Percentiles rank a stretch among this genome's conserved stretches.
phyloP scores from a whole-genome alignment of 2,797 vertebrate genomes.

The Botia kubotai region DNA sequence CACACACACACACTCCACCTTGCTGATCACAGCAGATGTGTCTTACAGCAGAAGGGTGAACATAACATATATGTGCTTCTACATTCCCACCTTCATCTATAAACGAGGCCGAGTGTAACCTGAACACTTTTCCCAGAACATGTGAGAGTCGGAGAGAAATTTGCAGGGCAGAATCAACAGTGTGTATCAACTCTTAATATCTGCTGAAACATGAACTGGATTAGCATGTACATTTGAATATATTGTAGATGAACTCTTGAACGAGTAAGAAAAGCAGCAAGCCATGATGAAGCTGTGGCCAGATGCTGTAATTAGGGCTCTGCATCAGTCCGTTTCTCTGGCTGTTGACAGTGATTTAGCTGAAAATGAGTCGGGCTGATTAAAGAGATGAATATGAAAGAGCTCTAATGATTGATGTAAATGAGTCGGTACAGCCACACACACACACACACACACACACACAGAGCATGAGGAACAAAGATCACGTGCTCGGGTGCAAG shows the following conservation, averaged over 20 bases:
- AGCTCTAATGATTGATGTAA: constrained; percentile 11
- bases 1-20: background rate
- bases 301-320: constrained; percentile 4
- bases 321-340: background rate
- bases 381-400: constrained; percentile 16
- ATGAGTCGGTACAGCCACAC: background rate
- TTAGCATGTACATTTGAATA: background rate
- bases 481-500: constrained; percentile 4
- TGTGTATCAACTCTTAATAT: too few species aligned
- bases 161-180: too few species aligned
- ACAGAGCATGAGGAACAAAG: background rate
- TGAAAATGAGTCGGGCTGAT: constrained; percentile 15
- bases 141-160: too few species aligned
- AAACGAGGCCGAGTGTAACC: too few species aligned
- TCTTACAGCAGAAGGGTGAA: constrained; percentile 54
- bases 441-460: too few species aligned
- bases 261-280: background rate
- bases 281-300: background rate
- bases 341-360: background rate
- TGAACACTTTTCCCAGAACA: too few species aligned
- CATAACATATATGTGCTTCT: constrained; percentile 39
- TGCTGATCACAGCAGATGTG: constrained; percentile 54
- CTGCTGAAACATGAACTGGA: background rate
- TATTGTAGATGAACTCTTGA: background rate
- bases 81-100: constrained; percentile 3